These are phyloP conservation scores for Megalonaias nervosa DNA, from an alignment of 1,140 invertebrate species.

Conservation along the genomic window DNA sequence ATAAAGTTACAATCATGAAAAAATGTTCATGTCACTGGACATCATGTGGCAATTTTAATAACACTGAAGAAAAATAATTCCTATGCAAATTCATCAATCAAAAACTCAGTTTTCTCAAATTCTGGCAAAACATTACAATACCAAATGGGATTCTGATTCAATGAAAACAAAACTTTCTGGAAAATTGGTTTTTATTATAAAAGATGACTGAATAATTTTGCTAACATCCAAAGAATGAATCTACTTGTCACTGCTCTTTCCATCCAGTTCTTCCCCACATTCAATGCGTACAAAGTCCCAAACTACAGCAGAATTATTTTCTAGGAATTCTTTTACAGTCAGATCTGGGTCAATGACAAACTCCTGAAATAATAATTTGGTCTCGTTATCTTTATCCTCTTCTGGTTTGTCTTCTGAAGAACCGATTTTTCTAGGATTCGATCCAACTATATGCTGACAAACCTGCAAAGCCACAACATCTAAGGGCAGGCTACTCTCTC, in stretches of 20 bases:
- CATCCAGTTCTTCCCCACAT: conserved; percentile 77
- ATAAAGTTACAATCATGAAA: no score
- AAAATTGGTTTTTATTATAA: no score
- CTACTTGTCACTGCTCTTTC: conserved; percentile 14
- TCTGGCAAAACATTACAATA: no score
- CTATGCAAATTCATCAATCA: no score
- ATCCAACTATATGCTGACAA: conserved; percentile 93
- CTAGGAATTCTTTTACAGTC: conserved; percentile 82
- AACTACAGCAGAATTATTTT: conserved; percentile 79
- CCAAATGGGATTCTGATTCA: no score
- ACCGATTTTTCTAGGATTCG: conserved; percentile 88
- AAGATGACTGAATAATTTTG: no score
- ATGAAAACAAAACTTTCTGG: no score
- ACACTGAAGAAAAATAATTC: no score
- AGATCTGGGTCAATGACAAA: conserved; percentile 85
- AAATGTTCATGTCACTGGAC: no score
- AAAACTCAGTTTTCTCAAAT: no score
- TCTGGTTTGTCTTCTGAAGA: conserved; percentile 73
- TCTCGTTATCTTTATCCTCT: conserved; percentile 48
- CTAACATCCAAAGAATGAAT: no score
- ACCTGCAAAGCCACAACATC: conserved; percentile 80
- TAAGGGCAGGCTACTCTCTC: conserved; percentile 53
- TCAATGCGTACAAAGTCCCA: conserved; percentile 90
- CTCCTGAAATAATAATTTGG: conserved; percentile 87
- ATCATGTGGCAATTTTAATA: no score